Base-by-base conservation (phyloP, 2,113 vertebrate genomes). In the Saguinus midas region DNA sequence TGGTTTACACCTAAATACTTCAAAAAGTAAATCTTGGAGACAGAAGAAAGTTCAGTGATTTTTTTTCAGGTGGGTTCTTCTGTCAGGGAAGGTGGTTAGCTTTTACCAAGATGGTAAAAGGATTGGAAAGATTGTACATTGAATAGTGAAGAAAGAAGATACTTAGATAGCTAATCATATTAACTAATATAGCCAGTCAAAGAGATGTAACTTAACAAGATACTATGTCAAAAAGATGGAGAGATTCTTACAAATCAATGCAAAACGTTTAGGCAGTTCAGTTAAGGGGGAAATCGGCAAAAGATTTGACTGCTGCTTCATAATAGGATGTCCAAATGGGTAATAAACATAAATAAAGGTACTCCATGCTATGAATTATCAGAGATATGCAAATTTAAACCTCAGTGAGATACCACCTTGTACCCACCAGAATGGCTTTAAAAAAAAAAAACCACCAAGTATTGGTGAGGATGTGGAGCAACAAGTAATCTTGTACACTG, bases 1-100 rank as follows among this genome's bases (percentile, higher is more conserved):
- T 64, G 27, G 61, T 64, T 64, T 64, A 64, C 16, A 68, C 32
- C 37, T 92, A 58, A 90, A 82, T 97, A 68, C 52, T 96, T 87
- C 78, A 43, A 91, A 48, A 89, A 95, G n/a, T 91, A 35, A 57
- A 73, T 94, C 52, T 90, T 83, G 43, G 80, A 82, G n/a, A 55
- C n/a, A 5, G 6, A 52, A 43, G 58, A 68, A 88, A 58, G 83
- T 16, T 75, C 29, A 52, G 6, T 86, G 11, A 87, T 40, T 89
- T 88, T 40, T 89, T 88, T 93, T 93, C 2, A n/a, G n/a, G n/a
- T 52, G 50, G 8, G 3, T 58, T 93, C 27, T 87, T 87, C 18
- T 80, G 8, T 90, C 17, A 88, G 29, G n/a, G 18, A 87, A 93
- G 2, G 4, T 85, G 18, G 58, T 86, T 95, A 57, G 55, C 48